Conservation (phyloP, 2,113 vertebrate genomes). For the Macaca nemestrina region DNA sequence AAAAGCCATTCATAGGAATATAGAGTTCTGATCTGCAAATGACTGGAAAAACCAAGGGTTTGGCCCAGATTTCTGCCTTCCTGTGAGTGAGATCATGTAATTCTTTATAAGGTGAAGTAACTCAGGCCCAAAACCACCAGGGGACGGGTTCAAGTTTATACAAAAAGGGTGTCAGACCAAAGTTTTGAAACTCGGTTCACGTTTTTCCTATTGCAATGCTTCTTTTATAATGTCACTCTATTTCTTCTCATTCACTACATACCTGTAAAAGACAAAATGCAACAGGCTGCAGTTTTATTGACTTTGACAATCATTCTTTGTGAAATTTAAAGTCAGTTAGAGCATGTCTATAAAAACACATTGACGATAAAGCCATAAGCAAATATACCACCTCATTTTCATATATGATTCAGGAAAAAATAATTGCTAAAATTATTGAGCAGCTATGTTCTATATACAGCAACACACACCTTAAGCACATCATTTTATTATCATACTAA, state of each 20-base stretch:
- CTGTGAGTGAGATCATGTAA: background rate
- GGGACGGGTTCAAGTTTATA: background rate
- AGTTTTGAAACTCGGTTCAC: background rate
- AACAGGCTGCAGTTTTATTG: background rate
- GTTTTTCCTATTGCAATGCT: background rate
- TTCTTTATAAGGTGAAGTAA: background rate
- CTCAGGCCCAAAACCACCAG: background rate
- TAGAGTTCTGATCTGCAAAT: background rate
- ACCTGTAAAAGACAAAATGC: background rate
- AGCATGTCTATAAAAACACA: background rate
- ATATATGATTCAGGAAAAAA: background rate
- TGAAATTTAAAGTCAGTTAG: background rate
- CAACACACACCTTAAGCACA: background rate
- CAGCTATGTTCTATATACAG: background rate
- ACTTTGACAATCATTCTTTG: constrained; percentile 1
- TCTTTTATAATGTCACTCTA: background rate
- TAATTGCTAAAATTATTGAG: background rate
- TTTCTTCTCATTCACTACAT: background rate
- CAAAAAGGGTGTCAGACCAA: background rate
- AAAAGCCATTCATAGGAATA: background rate
- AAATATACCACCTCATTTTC: background rate
- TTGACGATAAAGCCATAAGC: background rate
- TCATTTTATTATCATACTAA: background rate
- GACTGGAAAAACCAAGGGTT: background rate
- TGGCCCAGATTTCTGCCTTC: background rate